Base-by-base conservation (phyloP, 1,140 invertebrate species). In the Solen grandis region DNA sequence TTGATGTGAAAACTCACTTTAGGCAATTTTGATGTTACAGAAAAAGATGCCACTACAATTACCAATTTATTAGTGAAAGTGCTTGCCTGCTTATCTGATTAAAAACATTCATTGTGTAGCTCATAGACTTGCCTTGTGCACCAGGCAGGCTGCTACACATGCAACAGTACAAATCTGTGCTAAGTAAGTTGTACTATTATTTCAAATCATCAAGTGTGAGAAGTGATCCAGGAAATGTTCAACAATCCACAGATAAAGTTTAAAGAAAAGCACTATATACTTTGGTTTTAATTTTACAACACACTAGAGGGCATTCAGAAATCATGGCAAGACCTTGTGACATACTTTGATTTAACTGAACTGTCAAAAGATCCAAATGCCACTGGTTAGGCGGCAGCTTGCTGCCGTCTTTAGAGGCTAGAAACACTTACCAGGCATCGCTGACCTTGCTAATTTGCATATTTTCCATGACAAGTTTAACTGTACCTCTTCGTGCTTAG, bases 51-150 rank as follows among this genome's bases (percentile, higher is more conserved):
- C 5, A 52, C 57, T 5, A 65, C 52, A 19, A 63, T 65, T 19
- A 65, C 59, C 8, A 38, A 36, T n/a, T 52, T 10, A 54, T 22
- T 52, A 16, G 14, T 55, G 14, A 70, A 2, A 16, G 22, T 70
- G 27, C 14, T 16, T 69, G 0, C 35, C 31, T 52, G 68, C 68
- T 3, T 55, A 63, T 29, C 25, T 84, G 16, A 41, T 84, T n/a
- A n/a, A n/a, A 8, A 79, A 62, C 41, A 54, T 83, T 16, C 84
- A 84, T 57, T 84, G 69, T 66, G 65, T n/a, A n/a, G n/a, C n/a
- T n/a, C n/a, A n/a, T n/a, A n/a, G n/a, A n/a, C n/a, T n/a, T n/a
- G n/a, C n/a, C 80, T 50, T 82, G 25, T 69, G 68, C 33, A 68
- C 63, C 46, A 36, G 13, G 38, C 31, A 82, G 41, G 65, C 65